Percentiles rank a stretch among this genome's conserved stretches.
Conservation (phyloP, 2,113 vertebrate genomes). For the Antigone vipio region DNA sequence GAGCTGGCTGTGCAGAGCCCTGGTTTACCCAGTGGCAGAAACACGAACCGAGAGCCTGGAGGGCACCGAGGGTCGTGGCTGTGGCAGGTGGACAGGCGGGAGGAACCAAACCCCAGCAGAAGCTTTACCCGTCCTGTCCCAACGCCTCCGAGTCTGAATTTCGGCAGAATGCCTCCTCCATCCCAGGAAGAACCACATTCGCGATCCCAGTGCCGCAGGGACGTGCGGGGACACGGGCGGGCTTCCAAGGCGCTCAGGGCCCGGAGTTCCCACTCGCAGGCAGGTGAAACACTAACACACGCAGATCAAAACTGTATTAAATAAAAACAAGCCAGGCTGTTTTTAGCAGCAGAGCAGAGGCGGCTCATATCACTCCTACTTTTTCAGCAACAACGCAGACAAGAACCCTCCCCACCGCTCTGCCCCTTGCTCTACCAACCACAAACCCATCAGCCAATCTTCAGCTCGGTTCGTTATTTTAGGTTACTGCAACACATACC, state of each 20-base stretch:
- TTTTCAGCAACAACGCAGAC: conserved; percentile 35
- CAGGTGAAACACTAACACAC: conserved; percentile 41
- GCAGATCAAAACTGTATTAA: conserved; percentile 26
- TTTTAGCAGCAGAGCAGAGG: conserved; percentile 59
- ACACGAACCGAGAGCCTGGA: not conserved
- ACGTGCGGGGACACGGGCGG: not conserved
- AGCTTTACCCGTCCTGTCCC: not conserved
- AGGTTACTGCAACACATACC: conserved; percentile 11
- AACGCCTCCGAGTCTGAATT: not conserved
- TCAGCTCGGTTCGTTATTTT: not conserved
- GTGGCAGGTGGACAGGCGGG: too few relatives aligned
- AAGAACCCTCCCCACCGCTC: not conserved
- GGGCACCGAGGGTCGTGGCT: too few relatives aligned
- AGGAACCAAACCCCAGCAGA: not conserved
- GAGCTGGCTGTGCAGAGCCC: not conserved
- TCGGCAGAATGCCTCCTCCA: not conserved
- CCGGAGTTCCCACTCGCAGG: not conserved
- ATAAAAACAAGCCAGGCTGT: conserved; percentile 26
- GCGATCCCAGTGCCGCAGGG: not conserved
- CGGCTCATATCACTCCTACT: conserved; percentile 35
- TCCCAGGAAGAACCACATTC: not conserved
- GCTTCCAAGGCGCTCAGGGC: not conserved
- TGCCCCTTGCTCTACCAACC: conserved; percentile 49
- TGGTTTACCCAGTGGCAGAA: not conserved
- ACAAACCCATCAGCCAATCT: conserved; percentile 19